Evolutionary conservation across 2,888 invertebrate genomes (phyloP).

Genomic region (Fragum sueziense): DNA sequence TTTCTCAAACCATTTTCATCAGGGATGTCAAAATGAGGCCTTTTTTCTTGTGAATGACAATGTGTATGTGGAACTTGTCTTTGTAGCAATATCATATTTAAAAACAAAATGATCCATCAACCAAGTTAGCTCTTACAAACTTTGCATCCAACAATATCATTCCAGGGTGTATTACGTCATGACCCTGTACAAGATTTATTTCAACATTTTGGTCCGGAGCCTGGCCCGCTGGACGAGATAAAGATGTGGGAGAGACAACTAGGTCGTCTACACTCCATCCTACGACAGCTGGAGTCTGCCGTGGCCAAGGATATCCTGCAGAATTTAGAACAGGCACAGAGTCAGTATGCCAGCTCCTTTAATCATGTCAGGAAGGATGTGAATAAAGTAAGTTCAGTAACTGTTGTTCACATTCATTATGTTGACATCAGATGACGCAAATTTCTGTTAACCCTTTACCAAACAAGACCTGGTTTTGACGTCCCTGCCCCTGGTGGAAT

Average conservation of each 20-base stretch:
- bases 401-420: no score
- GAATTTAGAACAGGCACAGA: constrained; percentile 80
- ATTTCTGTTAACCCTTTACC: no score
- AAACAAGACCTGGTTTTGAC: no score
- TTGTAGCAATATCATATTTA: not conserved
- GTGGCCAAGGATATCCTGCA: constrained; percentile 80
- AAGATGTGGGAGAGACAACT: constrained; percentile 80
- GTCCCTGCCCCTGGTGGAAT: no score
- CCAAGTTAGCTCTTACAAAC: no score
- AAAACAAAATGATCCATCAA: not conserved
- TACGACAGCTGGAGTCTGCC: constrained; percentile 79
- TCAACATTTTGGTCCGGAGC: constrained; percentile 75
- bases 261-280: constrained; percentile 78
- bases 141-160: no score
- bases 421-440: no score
- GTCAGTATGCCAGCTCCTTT: constrained; percentile 80
- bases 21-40: no score
- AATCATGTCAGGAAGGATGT: constrained; percentile 78
- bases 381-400: constrained; percentile 75
- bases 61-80: no score
- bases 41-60: no score
- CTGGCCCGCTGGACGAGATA: constrained; percentile 81
- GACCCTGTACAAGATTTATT: constrained; percentile 78
- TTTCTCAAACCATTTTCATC: no score
- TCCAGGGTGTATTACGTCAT: constrained; percentile 78